Evolutionary conservation across 2,888 invertebrate genomes (phyloP).

Genomic region (Merodon equestris): DNA sequence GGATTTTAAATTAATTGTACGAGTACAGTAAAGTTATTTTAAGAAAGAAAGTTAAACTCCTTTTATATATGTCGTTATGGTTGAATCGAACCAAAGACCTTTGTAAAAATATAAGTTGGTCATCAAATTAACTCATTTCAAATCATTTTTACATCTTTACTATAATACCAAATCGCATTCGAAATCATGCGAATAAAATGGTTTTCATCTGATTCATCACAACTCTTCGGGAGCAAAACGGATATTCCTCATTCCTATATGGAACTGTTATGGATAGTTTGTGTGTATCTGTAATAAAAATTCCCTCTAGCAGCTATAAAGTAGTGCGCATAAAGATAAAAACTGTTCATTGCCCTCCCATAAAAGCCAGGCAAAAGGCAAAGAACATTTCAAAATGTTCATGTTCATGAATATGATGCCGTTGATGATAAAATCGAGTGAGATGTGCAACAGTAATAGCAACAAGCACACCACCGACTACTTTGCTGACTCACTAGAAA

Average conservation of each 20-base stretch:
- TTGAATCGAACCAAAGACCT: too few relatives aligned
- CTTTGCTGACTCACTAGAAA: slow-evolving; percentile 46
- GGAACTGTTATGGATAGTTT: too few relatives aligned
- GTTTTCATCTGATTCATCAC: slow-evolving; percentile 42
- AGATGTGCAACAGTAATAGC: slow-evolving; percentile 52
- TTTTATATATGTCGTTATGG: too few relatives aligned
- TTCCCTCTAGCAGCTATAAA: slow-evolving; percentile 38
- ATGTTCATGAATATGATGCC: slow-evolving; percentile 62
- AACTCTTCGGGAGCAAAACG: slow-evolving; percentile 15
- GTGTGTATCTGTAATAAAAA: slow-evolving; percentile 2
- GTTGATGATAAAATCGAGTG: slow-evolving; percentile 46
- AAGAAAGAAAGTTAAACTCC: too few relatives aligned
- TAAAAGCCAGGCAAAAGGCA: slow-evolving; percentile 43
- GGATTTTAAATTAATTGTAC: too few relatives aligned
- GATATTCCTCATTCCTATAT: too few relatives aligned
- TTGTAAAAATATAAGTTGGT: too few relatives aligned
- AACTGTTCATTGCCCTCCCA: slow-evolving; percentile 65
- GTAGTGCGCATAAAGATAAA: slow-evolving; percentile 61
- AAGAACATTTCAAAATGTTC: slow-evolving; percentile 40
- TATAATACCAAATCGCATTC: too few relatives aligned
- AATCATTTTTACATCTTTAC: too few relatives aligned
- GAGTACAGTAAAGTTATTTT: too few relatives aligned
- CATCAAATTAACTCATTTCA: too few relatives aligned
- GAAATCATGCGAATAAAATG: slow-evolving; percentile 12
- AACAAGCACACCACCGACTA: slow-evolving; percentile 26